Base-by-base conservation (phyloP, 2,888 invertebrate species). In the Eristalis tenax region DNA sequence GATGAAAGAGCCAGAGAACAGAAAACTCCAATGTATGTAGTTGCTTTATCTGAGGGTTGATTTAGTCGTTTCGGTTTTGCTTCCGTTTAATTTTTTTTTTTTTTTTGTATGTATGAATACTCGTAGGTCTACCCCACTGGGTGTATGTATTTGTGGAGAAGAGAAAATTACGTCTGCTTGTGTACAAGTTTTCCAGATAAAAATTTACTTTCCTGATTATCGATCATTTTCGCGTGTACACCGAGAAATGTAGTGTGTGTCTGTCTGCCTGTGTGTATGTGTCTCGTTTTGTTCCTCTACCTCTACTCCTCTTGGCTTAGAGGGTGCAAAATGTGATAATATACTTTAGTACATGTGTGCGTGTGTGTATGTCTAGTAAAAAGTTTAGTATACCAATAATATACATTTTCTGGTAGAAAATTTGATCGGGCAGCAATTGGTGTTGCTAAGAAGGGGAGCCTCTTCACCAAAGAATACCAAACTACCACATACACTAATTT, bases 121-220 rank as follows among this genome's bases (percentile, higher is more conserved):
- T 32, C 8, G 8, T 32, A 82, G 65, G 68, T 77, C 64, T 38
- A 82, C 64, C 82, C 66, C 73, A 66, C 38, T 61, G 56, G 64
- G 64, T 70, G 40, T 56, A 35, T 78, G 70, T 80, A 71, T 85
- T 66, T 74, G 73, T 69, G 57, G n/a, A 70, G 18, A 69, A 50
- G 69, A 50, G 79, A 57, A 69, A 73, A 74, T 74, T 75, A 77
- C 70, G 26, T 65, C 65, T 85, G 73, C 76, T 71, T 85, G 81
- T 83, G 78, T 79, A 83, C 71, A 83, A 83, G 26, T 74, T 83
- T 86, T 86, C 74, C 86, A 86, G 86, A 86, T 86, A 86, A 83
- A 83, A 86, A 86, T 83, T 83, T 83, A 86, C 86, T 86, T 83
- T 86, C 83, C 83, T 86, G 86, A 86, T 86, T 86, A 86, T 86